These are phyloP conservation scores for Buceros bicornis DNA, from an alignment of 2,797 vertebrate genomes.

Conservation along the genomic window DNA sequence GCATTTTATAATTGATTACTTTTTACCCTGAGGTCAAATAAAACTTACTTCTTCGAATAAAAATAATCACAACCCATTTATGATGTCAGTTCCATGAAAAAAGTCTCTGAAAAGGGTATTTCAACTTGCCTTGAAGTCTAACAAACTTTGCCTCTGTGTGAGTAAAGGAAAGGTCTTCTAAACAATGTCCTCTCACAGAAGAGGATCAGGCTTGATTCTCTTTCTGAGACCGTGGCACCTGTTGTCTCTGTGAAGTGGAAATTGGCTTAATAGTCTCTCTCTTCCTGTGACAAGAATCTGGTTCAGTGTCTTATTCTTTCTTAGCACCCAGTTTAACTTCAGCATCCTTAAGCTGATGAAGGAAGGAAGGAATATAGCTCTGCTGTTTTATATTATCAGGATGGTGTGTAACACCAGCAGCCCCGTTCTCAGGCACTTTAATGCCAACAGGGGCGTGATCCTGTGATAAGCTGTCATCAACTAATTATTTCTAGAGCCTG, in stretches of 20 bases:
- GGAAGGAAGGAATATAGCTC: neutral
- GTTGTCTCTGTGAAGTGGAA: neutral
- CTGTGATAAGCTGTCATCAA: neutral
- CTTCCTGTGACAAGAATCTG: rapidly evolving
- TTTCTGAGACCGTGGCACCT: neutral
- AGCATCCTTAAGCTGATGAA: neutral
- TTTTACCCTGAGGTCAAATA: neutral
- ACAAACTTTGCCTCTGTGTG: neutral
- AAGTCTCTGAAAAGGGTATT: neutral
- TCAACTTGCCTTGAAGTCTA: neutral
- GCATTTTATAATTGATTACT: neutral
- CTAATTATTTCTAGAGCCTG: neutral
- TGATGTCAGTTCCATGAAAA: neutral
- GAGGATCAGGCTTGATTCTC: neutral
- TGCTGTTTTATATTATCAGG: neutral
- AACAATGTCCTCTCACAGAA: neutral
- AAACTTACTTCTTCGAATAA: neutral
- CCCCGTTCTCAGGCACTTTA: neutral
- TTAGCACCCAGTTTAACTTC: neutral
- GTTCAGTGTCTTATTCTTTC: neutral
- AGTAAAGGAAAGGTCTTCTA: neutral
- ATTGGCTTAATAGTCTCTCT: neutral
- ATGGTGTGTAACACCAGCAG: neutral
- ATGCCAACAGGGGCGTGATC: neutral
- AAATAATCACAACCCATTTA: neutral